These are phyloP conservation scores for Platycheirus albimanus DNA, from an alignment of 2,888 invertebrate species.

Conservation along the genomic window DNA sequence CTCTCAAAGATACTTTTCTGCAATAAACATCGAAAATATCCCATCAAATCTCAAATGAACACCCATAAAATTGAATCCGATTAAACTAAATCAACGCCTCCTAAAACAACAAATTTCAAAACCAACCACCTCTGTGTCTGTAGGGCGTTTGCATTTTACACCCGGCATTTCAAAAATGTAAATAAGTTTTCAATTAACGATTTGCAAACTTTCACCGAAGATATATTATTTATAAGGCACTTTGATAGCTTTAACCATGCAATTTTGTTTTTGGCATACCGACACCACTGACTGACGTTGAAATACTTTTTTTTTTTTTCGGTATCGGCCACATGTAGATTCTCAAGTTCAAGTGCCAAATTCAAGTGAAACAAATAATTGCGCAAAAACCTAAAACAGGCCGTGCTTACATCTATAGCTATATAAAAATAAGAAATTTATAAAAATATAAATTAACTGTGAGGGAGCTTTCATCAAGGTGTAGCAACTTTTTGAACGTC, in stretches of 20 bases:
- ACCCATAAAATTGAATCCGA: background rate
- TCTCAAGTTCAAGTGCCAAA: constrained; percentile 50
- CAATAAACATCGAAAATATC: no score
- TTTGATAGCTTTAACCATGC: constrained; percentile 17
- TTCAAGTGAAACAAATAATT: constrained; percentile 13
- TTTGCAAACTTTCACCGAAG: background rate
- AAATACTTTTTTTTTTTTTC: constrained; percentile 5
- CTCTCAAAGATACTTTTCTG: no score
- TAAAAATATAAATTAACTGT: no score
- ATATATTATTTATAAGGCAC: constrained; percentile 37
- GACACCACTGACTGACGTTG: constrained; percentile 9
- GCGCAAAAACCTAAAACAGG: constrained; percentile 32
- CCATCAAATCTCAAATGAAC: background rate
- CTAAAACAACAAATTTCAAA: background rate
- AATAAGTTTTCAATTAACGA: constrained; percentile 39
- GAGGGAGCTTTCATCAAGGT: background rate
- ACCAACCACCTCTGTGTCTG: background rate
- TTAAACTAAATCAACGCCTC: constrained; percentile 37
- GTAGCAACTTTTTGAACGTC: no score
- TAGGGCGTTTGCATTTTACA: background rate
- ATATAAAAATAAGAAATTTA: no score
- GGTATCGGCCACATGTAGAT: constrained; percentile 4
- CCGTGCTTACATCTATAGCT: background rate
- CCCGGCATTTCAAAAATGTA: constrained; percentile 17
- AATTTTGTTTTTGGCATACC: background rate